Evolutionary conservation across 1,140 invertebrate species (phyloP).

Genomic region (Brevipalpus yothersi): DNA sequence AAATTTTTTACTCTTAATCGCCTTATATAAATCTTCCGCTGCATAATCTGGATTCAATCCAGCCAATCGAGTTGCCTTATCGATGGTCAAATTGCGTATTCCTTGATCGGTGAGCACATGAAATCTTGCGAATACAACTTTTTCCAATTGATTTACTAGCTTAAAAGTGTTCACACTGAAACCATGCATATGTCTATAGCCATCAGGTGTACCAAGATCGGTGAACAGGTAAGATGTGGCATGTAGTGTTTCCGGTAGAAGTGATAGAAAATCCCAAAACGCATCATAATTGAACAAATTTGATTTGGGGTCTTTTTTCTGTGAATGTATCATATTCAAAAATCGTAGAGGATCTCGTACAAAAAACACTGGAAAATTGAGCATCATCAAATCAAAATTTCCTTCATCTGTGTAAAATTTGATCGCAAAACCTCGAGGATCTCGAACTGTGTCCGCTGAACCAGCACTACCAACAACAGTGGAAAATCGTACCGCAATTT

Average conservation of each 20-base stretch:
- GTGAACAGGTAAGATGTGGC: slow-evolving; percentile 64
- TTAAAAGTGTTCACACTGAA: slow-evolving; percentile 91
- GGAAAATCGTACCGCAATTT: slow-evolving; percentile 53
- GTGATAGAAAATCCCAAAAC: slow-evolving; percentile 52
- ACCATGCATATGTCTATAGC: slow-evolving; percentile 80
- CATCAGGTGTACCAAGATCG: slow-evolving; percentile 81
- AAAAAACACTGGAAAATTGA: slow-evolving; percentile 91
- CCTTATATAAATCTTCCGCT: slow-evolving; percentile 63
- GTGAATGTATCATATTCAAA: slow-evolving; percentile 59
- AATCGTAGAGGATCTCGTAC: slow-evolving; percentile 64
- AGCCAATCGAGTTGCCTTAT: slow-evolving; percentile 23
- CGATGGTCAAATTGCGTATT: slow-evolving; percentile 43
- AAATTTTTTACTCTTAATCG: slow-evolving; percentile 48
- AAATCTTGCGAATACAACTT: slow-evolving; percentile 70
- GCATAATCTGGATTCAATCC: slow-evolving; percentile 66
- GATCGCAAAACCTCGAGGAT: slow-evolving; percentile 77
- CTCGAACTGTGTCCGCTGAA: slow-evolving; percentile 62
- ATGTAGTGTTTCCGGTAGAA: slow-evolving; percentile 42
- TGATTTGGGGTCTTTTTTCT: slow-evolving; percentile 72
- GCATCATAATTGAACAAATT: slow-evolving; percentile 71
- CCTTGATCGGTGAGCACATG: slow-evolving; percentile 63
- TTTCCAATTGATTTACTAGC: slow-evolving; percentile 50
- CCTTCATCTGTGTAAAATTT: slow-evolving; percentile 94
- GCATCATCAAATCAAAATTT: slow-evolving; percentile 88
- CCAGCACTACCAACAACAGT: slow-evolving; percentile 69